Base-by-base conservation (phyloP, 1,140 invertebrate species). In the Nephila pilipes region DNA sequence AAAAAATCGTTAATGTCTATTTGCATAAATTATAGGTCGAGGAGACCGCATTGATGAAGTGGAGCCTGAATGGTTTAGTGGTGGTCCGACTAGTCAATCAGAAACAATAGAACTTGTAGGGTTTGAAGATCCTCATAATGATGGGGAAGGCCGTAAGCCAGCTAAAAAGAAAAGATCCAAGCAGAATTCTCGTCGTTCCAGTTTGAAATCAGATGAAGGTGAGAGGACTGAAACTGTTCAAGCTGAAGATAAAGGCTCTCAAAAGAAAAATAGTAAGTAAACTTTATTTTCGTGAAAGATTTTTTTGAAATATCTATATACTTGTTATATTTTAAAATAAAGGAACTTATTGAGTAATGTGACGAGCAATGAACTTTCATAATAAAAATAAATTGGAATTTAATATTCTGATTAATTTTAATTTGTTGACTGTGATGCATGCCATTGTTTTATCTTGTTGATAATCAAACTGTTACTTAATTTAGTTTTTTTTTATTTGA, bases 61-160 rank as follows among this genome's bases (percentile, higher is more conserved):
- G 32, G 95, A 95, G 87, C 96, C 96, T n/a, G 96, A 96, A 94
- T 96, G 96, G 96, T 98, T 98, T 95, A 98, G 97, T 95, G 97
- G 97, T 85, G 98, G 98, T 58, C 98, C 98, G 55, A 97, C 97
- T 85, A 98, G 98, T 81, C 98, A 98, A 94, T 96, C 97, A 94
- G 98, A 99, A 94, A 98, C 97, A n/a, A 99, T 99, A 93, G 98
- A 99, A 95, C 95, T 99, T 85, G 97, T 97, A 90, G 98, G 98
- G 8, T 99, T 99, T 96, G 98, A 99, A 75, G 97, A 94, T 60
- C 81, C 38, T 38, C 69, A 81, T 32, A 65, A 93, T 60, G 91
- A 94, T 80, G 80, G 87, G 25, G 94, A 94, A 93, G 93, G 85
- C 46, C 89, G 79, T 25, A 94, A 94, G 75, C 38, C 25, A 63